Evolutionary conservation across 1,140 invertebrate species (phyloP).

Genomic region (Pseudomyrmex pallidus): DNA sequence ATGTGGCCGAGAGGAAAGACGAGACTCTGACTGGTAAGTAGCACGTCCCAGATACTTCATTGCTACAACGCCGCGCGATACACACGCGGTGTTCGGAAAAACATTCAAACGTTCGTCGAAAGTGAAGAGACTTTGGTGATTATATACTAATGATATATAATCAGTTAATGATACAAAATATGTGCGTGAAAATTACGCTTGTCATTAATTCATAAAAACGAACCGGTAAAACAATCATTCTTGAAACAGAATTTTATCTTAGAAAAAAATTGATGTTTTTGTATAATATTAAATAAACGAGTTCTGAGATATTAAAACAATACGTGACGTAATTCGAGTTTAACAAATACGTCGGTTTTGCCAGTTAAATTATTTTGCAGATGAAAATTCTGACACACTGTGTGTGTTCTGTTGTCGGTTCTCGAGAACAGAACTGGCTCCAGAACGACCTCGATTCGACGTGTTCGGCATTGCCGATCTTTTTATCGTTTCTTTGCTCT

Average conservation of each 20-base stretch:
- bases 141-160: not conserved
- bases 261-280: not conserved
- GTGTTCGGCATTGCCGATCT: constrained; percentile 8
- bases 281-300: not conserved
- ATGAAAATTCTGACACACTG: constrained; percentile 1
- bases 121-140: constrained; percentile 19
- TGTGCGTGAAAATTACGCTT: no score
- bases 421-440: constrained; percentile 18
- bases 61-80: constrained; percentile 19
- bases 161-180: no score
- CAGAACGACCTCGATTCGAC: constrained; percentile 38
- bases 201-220: constrained; percentile 5
- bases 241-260: not conserved
- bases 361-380: not conserved
- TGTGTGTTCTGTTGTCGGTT: not conserved
- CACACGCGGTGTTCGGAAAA: constrained; percentile 44
- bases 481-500: constrained; percentile 16
- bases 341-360: not conserved
- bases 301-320: not conserved
- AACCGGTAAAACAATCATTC: not conserved
- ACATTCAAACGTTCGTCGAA: constrained; percentile 3
- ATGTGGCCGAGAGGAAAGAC: constrained; percentile 78
- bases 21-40: constrained; percentile 83
- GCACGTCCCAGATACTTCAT: constrained; percentile 74
- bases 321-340: not conserved